Base-by-base conservation (phyloP, 1,140 invertebrate species). In the Saccostrea cuccullata region DNA sequence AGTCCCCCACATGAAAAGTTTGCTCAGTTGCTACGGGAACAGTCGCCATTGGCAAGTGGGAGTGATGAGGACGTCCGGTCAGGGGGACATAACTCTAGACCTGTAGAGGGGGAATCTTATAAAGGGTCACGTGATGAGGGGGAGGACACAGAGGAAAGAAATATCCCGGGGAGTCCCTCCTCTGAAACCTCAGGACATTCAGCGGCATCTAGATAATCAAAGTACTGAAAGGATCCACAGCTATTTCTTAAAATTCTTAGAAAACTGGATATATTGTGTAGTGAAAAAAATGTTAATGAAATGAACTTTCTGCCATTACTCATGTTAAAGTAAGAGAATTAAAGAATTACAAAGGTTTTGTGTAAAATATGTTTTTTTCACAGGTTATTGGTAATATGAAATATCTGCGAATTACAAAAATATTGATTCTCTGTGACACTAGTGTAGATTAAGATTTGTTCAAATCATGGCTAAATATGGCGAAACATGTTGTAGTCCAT, bases 171-270 rank as follows among this genome's bases (percentile, higher is more conserved):
- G 0, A 73, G 70, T 73, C 55, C 82, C 5, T 55, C 82, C 20
- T 83, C 82, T 4, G 82, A 83, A 83, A 47, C 40, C 47, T 83
- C 82, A n/a, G 40, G 40, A 47, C 55, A 56, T 55, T 83, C 82
- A 55, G 40, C 55, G 82, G 82, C 82, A 83, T 83, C 82, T 17
- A 47, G 82, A 83, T 83, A 83, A 73, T 73, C 70, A 73, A 73
- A 40, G 70, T 73, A 73, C 23, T 23, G 9, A 30, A 73, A 30
- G 70, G 23, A 73, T 23, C 26, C 9, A 26, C 70, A 36, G 23
- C 26, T 13, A 36, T 60, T 60, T 60, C 15, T 20, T 60, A 60
- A 15, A 47, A 6, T 47, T 47, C 40, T 47, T 47, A 47, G 40
- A 47, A 47, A 6, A 6, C 40, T 47, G 40, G 40, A 47, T 47